These are phyloP conservation scores for Cerceris ruficornis DNA, from an alignment of 2,888 invertebrate species.

Conservation along the genomic window DNA sequence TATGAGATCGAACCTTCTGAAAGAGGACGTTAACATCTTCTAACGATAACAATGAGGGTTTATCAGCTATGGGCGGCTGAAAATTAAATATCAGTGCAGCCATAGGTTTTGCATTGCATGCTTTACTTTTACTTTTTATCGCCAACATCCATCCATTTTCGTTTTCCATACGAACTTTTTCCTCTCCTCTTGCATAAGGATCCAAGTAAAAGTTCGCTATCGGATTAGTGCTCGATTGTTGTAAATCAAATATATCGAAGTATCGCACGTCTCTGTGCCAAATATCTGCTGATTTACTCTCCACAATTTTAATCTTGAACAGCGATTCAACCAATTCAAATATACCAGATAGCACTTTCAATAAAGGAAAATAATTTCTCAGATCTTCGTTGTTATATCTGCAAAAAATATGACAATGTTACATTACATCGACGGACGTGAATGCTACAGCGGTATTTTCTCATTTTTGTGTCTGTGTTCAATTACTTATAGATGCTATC, in stretches of 20 bases:
- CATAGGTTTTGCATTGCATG: slow-evolving; percentile 87
- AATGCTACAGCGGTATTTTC: neutral
- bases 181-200: slow-evolving; percentile 87
- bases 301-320: slow-evolving; percentile 90
- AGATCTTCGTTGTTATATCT: slow-evolving; percentile 88
- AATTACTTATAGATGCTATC: slow-evolving; percentile 84
- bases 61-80: slow-evolving; percentile 85
- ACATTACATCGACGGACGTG: neutral
- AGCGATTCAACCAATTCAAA: slow-evolving; percentile 89
- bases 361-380: slow-evolving; percentile 91
- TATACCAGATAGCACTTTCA: slow-evolving; percentile 90
- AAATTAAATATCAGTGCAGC: slow-evolving; percentile 94
- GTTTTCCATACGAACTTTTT: slow-evolving; percentile 85
- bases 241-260: slow-evolving; percentile 90
- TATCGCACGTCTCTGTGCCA: slow-evolving; percentile 95
- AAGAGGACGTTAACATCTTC: slow-evolving; percentile 90
- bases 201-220: slow-evolving; percentile 94
- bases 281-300: slow-evolving; percentile 85
- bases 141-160: slow-evolving; percentile 90
- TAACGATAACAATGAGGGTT: slow-evolving; percentile 88
- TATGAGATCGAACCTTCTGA: slow-evolving; percentile 84
- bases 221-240: slow-evolving; percentile 83
- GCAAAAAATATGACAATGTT: slow-evolving; percentile 35
- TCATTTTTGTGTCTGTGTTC: neutral
- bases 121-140: slow-evolving; percentile 88